A percentile compares a stretch with the other conserved stretches of the same genome.
Conservation (phyloP, 2,888 invertebrate genomes). For the Acleris literana region DNA sequence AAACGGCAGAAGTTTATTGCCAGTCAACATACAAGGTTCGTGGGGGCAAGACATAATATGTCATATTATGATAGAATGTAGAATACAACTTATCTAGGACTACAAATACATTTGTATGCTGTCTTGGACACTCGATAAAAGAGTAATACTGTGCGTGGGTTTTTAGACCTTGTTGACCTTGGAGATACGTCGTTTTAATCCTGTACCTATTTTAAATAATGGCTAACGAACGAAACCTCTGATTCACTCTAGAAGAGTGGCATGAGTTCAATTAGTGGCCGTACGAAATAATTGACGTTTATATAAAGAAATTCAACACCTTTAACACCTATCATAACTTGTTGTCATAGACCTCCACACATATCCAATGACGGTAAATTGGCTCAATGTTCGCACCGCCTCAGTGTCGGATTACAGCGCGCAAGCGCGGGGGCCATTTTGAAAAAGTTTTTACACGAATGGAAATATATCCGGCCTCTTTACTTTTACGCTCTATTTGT, state of each 20-base stretch:
- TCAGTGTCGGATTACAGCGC: conserved; percentile 40
- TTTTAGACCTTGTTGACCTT: no score
- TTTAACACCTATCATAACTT: conserved; percentile 31
- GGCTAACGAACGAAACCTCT: no score
- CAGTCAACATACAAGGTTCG: no score
- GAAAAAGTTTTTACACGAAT: conserved; percentile 37
- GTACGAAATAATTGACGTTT: conserved; percentile 41
- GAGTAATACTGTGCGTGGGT: no score
- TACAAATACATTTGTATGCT: no score
- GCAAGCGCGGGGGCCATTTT: conserved; percentile 47
- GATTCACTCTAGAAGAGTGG: neutral
- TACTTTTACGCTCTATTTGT: conserved; percentile 22
- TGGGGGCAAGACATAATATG: no score
- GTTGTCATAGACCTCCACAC: conserved; percentile 18
- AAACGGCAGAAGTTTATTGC: no score
- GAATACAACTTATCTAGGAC: no score
- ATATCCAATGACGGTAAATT: conserved; percentile 33
- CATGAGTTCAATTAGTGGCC: neutral
- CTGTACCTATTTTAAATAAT: no score
- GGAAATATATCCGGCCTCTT: conserved; percentile 35
- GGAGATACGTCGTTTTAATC: no score
- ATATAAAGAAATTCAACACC: conserved; percentile 39
- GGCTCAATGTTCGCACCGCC: conserved; percentile 32
- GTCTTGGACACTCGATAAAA: no score
- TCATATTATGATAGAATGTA: no score